Base-by-base conservation (phyloP, 2,888 invertebrate genomes). In the Pachycephus smyrnensis region DNA sequence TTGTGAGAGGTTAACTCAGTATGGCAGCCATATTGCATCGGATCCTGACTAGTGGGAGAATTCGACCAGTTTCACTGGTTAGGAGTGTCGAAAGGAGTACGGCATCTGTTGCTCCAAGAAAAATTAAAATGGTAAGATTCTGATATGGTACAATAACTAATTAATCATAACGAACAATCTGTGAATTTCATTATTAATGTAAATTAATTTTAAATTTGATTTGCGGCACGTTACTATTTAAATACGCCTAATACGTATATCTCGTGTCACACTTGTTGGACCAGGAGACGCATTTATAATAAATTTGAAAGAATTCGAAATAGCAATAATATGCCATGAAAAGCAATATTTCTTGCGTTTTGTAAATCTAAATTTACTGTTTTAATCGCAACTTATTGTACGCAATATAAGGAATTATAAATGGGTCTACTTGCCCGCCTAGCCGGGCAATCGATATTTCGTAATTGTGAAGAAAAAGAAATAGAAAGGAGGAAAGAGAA, bases 61-160 rank as follows among this genome's bases (percentile, higher is more conserved):
- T 83, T 69, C 76, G 76, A 80, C 82, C 83, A 81, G 55, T 23
- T 23, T 81, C 82, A 82, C 80, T 86, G 80, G 80, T 84, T 77
- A 79, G 75, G 78, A 80, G 83, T 78, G 80, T 78, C 76, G 78
- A 79, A 77, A 84, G 85, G 76, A 82, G 82, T 80, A 81, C 83
- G 77, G 82, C 83, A 79, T 84, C 86, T 81, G 83, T 83, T 81
- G 81, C 84, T 80, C 73, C 83, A 35, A 83, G 79, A 75, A 85
- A 82, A 79, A 82, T 82, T 73, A 88, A 84, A 83, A 88, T 88
- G 88, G 88, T 88, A 78, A 81, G 84, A 55, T 55, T 23, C 9
- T 23, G 23, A 55, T 23, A 23, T 9, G 9, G 2, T 55, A 55
- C 9, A 23, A 23, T 55, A 55, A 55, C 55, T 55, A 9, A 1